These are phyloP conservation scores for Muscicapa striata DNA, from an alignment of 2,797 vertebrate species.

Conservation along the genomic window DNA sequence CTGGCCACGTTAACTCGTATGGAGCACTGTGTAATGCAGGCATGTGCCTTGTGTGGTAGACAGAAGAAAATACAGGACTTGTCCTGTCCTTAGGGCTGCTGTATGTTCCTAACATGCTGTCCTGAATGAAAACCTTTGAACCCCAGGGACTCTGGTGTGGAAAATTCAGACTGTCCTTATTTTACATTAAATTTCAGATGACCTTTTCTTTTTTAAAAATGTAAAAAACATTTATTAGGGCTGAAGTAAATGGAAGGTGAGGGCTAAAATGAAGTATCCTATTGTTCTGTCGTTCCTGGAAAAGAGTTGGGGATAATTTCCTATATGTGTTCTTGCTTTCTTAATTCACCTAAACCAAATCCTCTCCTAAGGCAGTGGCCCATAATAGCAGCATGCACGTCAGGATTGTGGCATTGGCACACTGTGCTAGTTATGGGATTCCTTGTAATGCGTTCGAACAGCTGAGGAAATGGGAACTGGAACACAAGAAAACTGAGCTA, in stretches of 20 bases:
- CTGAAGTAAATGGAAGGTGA: background rate
- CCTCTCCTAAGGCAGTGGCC: constrained; percentile 14
- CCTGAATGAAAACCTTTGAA: background rate
- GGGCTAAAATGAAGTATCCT: background rate
- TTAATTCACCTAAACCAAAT: constrained; percentile 17
- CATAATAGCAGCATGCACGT: background rate
- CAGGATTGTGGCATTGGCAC: background rate
- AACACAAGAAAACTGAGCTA: constrained; percentile 13
- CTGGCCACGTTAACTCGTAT: background rate
- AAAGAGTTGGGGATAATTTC: background rate
- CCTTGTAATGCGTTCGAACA: background rate
- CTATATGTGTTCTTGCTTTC: background rate
- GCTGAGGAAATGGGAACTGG: background rate
- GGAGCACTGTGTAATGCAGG: background rate
- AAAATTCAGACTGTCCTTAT: background rate
- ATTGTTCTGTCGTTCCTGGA: background rate
- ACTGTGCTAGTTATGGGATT: background rate
- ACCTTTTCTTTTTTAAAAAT: background rate
- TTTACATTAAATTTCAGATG: background rate
- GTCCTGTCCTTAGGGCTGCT: background rate
- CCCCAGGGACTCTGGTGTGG: background rate
- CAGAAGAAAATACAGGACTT: background rate
- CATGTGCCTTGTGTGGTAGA: background rate
- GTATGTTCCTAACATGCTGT: background rate
- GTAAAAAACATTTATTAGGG: background rate